Base-by-base conservation (phyloP, 2,888 invertebrate species). In the Limenitis camilla region DNA sequence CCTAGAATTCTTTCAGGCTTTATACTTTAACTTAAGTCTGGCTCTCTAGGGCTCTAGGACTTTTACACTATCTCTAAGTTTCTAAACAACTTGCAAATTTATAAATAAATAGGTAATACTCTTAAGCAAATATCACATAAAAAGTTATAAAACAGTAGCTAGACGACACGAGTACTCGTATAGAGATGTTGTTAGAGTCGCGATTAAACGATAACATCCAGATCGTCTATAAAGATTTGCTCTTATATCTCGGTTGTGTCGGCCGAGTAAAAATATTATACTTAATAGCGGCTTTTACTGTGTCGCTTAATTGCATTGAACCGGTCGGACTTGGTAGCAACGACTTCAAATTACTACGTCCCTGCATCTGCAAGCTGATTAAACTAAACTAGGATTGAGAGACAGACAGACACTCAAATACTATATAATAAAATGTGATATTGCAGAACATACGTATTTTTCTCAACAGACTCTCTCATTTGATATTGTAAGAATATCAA, bases 281-380 rank as follows among this genome's bases (percentile, higher is more conserved):
- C 68, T 74, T 76, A 71, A 74, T 75, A 66, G 62, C 59, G 52
- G 73, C 72, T 76, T 76, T 76, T 78, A 77, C 75, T 72, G 71
- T 76, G 80, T 78, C 75, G 72, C 72, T 78, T 84, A 83, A 81
- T 81, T 81, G 77, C 74, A 40, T 57, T 56, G 55, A 70, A 81
- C 83, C 80, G 81, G 84, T 80, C 71, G 42, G 61, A 60, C 69
- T 71, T 43, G 50, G 72, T 72, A 72, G 76, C 78, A 76, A 78
- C 74, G 74, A 78, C 80, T 72, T 73, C 73, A 79, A 85, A 84
- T 83, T 82, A 72, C 83, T 74, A 74, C 72, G 65, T 62, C 69
- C 73, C 72, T 72, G 82, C 77, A 76, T 69, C 66, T 64, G 74
- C 74, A 73, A 74, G 73, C 69, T 76, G 74, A 74, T 75, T 60